Evolutionary conservation across 2,113 vertebrate species (phyloP).

Genomic region (Numenius arquata): DNA sequence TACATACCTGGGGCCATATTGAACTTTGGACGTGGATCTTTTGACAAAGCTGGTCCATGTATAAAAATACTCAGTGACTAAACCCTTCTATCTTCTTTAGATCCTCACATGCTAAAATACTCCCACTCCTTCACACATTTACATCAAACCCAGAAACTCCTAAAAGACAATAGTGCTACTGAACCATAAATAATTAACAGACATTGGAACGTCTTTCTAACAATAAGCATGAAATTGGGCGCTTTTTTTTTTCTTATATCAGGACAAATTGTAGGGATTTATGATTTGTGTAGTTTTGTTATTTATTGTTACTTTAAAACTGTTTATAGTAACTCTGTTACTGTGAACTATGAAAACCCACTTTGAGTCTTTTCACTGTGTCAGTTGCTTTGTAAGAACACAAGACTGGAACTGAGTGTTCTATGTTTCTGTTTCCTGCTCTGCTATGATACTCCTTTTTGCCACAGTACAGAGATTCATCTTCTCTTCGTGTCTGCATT

Average conservation of each 20-base stretch:
- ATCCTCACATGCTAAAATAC: conserved; percentile 43
- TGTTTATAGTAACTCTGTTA: background rate
- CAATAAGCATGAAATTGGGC: background rate
- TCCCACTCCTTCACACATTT: conserved; percentile 44
- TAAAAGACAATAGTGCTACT: background rate
- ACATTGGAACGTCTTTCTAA: background rate
- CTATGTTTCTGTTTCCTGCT: background rate
- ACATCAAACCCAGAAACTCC: conserved; percentile 20
- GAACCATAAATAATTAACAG: conserved; percentile 32
- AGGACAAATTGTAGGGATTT: background rate
- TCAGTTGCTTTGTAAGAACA: background rate
- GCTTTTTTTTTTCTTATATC: background rate
- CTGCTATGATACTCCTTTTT: background rate
- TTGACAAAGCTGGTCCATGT: background rate
- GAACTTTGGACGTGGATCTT: background rate
- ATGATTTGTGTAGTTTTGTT: background rate
- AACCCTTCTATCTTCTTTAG: conserved; percentile 16
- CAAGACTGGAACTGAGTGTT: background rate
- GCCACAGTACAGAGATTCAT: background rate
- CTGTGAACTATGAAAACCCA: background rate
- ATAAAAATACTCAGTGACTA: conserved; percentile 53
- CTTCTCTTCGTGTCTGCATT: background rate
- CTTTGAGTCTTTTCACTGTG: background rate
- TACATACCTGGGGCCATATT: background rate
- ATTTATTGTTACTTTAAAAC: background rate